phyloP scores from a whole-genome alignment of 35 echinoderm and acorn worm genomes.

The Antedon bifida region DNA sequence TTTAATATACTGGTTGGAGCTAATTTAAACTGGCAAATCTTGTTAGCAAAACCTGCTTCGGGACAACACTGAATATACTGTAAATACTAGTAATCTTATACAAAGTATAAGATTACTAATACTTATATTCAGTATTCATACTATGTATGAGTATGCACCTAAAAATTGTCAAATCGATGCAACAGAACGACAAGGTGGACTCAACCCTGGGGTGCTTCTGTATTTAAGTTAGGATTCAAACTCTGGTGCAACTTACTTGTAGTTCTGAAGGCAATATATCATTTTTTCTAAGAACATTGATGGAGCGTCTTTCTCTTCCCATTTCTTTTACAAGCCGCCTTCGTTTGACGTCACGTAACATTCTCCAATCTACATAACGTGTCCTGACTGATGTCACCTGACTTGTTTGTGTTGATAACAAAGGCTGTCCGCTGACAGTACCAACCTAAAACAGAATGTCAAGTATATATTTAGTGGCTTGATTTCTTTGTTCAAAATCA shows the following conservation, averaged over 20 bases:
- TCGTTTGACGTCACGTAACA: slow-evolving; percentile 67
- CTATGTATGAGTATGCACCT: too few relatives aligned
- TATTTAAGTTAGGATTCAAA: too few relatives aligned
- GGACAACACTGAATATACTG: not conserved
- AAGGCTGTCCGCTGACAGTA: not conserved
- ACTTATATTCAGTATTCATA: too few relatives aligned
- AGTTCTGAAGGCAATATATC: slow-evolving; percentile 76
- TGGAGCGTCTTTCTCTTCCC: slow-evolving; percentile 38
- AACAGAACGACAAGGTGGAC: too few relatives aligned
- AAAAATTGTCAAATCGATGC: too few relatives aligned
- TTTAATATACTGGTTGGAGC: too few relatives aligned
- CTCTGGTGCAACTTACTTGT: slow-evolving; percentile 35
- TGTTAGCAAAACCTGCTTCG: not conserved
- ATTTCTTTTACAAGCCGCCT: slow-evolving; percentile 65
- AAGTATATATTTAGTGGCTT: too few relatives aligned
- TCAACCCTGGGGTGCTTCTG: too few relatives aligned
- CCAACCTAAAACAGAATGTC: too few relatives aligned
- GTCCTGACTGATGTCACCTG: slow-evolving; percentile 18
- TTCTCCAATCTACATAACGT: slow-evolving; percentile 82
- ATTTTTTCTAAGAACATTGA: slow-evolving; percentile 87
- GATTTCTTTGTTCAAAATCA: too few relatives aligned
- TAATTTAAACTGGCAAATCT: too few relatives aligned
- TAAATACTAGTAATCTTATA: not conserved
- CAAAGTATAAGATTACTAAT: too few relatives aligned
- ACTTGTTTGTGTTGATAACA: not conserved